These are phyloP conservation scores for Kradibia gibbosae DNA, from an alignment of 1,140 invertebrate genomes.

Conservation along the genomic window DNA sequence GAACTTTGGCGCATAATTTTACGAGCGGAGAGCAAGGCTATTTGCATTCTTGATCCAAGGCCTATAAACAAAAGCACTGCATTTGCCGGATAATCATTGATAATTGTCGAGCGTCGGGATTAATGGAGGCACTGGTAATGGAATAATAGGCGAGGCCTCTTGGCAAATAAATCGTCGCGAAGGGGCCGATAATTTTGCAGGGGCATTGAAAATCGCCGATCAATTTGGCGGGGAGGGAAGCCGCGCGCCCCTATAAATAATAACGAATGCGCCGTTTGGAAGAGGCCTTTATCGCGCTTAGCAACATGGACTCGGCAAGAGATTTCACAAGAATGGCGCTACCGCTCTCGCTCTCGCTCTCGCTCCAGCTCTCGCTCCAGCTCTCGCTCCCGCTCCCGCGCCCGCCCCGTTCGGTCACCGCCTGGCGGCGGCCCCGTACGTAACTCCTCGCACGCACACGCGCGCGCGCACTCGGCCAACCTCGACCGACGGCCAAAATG, in stretches of 20 bases:
- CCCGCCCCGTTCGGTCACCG: conserved; percentile 36
- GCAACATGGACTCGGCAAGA: conserved; percentile 37
- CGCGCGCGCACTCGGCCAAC: background rate
- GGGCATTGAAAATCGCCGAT: background rate
- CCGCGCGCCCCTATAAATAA: conserved; percentile 29
- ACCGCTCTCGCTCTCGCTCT: too few species aligned
- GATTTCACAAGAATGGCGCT: conserved; percentile 48
- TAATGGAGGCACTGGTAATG: too few species aligned
- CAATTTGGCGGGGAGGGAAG: conserved; percentile 6
- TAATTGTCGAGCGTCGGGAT: too few species aligned
- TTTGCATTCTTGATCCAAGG: too few species aligned
- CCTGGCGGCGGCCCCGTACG: too few species aligned
- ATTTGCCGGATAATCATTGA: too few species aligned
- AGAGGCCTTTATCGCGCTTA: conserved; percentile 50
- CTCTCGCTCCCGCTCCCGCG: conserved; percentile 5
- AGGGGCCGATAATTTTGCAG: too few species aligned
- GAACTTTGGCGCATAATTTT: too few species aligned
- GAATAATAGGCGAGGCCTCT: too few species aligned
- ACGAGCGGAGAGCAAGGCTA: too few species aligned
- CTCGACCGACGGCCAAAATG: background rate
- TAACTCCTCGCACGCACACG: conserved; percentile 19
- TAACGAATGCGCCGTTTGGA: conserved; percentile 43
- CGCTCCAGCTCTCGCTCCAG: conserved; percentile 22
- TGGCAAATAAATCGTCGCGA: too few species aligned
- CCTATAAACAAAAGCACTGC: too few species aligned